Evolutionary conservation across 2,888 invertebrate species (phyloP).

Genomic region (Phengaris alcon): DNA sequence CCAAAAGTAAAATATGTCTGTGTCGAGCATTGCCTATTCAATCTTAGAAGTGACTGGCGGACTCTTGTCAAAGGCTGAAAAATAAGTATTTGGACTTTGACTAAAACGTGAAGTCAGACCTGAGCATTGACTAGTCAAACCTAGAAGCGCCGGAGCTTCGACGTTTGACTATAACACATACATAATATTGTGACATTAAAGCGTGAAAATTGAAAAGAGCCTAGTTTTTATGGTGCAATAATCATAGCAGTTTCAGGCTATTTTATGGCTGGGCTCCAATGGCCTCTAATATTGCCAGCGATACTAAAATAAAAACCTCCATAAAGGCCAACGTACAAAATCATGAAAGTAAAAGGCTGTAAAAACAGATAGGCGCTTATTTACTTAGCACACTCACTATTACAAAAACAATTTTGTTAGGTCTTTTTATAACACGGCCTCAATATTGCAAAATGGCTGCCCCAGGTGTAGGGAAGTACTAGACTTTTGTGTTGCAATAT

Average conservation of each 20-base stretch:
- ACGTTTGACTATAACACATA: background rate
- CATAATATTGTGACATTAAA: conserved; percentile 32
- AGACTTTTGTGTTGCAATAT: background rate
- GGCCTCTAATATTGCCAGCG: conserved; percentile 59
- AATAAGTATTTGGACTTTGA: no score
- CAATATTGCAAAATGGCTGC: background rate
- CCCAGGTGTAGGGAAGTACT: background rate
- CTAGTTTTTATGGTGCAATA: conserved; percentile 61
- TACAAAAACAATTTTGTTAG: conserved; percentile 1
- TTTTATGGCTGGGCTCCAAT: conserved; percentile 51
- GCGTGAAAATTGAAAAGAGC: conserved; percentile 48
- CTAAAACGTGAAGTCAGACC: no score
- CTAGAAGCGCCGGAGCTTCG: no score
- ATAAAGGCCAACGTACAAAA: conserved; percentile 55
- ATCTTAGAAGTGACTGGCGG: no score
- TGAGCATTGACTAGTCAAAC: no score
- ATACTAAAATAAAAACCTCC: conserved; percentile 70
- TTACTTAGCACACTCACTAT: conserved; percentile 33
- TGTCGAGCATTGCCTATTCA: no score
- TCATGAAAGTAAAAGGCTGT: conserved; percentile 43
- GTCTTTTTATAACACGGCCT: background rate
- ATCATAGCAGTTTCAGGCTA: conserved; percentile 56
- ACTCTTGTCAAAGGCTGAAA: no score
- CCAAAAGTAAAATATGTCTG: no score
- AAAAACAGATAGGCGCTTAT: conserved; percentile 36